Evolutionary conservation across 2,797 vertebrate species (phyloP).

Genomic region (Tapirus indicus): DNA sequence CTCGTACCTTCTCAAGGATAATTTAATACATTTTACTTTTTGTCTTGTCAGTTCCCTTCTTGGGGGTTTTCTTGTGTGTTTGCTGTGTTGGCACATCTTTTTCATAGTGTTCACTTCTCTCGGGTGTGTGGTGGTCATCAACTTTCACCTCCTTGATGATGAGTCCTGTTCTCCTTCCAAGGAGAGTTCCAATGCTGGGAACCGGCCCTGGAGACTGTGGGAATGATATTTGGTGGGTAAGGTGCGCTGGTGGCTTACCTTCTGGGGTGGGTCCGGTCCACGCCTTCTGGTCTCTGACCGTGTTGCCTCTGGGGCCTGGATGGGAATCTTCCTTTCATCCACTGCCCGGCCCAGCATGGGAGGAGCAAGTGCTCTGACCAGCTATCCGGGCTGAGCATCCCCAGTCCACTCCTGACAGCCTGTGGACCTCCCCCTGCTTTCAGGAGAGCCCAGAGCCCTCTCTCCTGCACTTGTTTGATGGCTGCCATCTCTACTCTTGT

Average conservation of each 20-base stretch:
- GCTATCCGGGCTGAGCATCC: background rate
- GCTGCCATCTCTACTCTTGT: background rate
- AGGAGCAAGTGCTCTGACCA: background rate
- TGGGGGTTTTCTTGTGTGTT: too few relatives aligned
- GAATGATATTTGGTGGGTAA: too few relatives aligned
- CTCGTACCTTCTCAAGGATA: background rate
- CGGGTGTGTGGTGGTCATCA: accelerated
- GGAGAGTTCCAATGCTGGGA: background rate
- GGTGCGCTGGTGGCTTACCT: background rate
- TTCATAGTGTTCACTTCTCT: background rate
- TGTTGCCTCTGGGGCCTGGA: background rate
- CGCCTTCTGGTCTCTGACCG: background rate
- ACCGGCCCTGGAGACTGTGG: background rate
- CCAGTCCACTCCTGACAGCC: accelerated
- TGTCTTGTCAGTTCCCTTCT: background rate
- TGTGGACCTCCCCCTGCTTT: too few relatives aligned
- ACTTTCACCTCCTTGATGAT: background rate
- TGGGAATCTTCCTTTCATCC: too few relatives aligned
- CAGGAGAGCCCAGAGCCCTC: background rate
- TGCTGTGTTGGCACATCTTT: background rate
- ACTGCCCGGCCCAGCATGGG: background rate
- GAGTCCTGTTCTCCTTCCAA: background rate
- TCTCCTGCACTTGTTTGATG: accelerated
- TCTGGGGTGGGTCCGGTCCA: too few relatives aligned
- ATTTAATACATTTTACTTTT: background rate